Conservation (phyloP, 1,140 invertebrate species). For the Macrobrachium nipponense region DNA sequence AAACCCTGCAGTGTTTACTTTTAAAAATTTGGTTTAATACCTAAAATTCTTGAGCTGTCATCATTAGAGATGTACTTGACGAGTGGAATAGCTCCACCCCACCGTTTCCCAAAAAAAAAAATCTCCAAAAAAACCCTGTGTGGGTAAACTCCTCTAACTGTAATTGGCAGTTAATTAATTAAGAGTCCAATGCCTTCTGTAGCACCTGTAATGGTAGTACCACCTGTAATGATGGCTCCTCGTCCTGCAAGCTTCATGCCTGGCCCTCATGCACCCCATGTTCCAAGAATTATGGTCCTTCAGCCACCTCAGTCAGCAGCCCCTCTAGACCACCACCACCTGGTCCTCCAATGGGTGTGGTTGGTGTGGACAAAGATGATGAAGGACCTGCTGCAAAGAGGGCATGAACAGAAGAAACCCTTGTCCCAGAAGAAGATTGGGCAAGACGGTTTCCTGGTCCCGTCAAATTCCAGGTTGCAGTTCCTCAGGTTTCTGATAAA, state of each 20-base stretch:
- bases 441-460: slow-evolving; percentile 76
- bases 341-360: slow-evolving; percentile 41
- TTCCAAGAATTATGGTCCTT: slow-evolving; percentile 50
- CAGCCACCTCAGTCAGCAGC: slow-evolving; percentile 60
- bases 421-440: slow-evolving; percentile 90
- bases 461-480: slow-evolving; percentile 81
- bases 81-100: too few relatives aligned
- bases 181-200: slow-evolving; percentile 62
- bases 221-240: slow-evolving; percentile 64
- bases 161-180: slow-evolving; percentile 63
- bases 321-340: slow-evolving; percentile 41
- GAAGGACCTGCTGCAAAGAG: slow-evolving; percentile 92
- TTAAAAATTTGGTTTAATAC: too few relatives aligned
- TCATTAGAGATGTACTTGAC: too few relatives aligned
- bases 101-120: too few relatives aligned
- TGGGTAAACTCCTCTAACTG: slow-evolving; percentile 59
- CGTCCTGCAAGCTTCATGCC: slow-evolving; percentile 61
- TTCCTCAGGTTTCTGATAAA: slow-evolving; percentile 87
- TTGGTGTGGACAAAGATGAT: slow-evolving; percentile 68
- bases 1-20: too few relatives aligned
- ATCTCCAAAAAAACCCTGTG: slow-evolving; percentile 36
- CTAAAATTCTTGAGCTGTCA: too few relatives aligned
- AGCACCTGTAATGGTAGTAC: slow-evolving; percentile 65
- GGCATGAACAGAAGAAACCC: slow-evolving; percentile 88
- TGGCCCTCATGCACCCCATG: slow-evolving; percentile 35